Evolutionary conservation across 2,113 vertebrate species (phyloP), one percentile per base, ranked within the genome.

Genomic region (Anoplopoma fimbria): DNA sequence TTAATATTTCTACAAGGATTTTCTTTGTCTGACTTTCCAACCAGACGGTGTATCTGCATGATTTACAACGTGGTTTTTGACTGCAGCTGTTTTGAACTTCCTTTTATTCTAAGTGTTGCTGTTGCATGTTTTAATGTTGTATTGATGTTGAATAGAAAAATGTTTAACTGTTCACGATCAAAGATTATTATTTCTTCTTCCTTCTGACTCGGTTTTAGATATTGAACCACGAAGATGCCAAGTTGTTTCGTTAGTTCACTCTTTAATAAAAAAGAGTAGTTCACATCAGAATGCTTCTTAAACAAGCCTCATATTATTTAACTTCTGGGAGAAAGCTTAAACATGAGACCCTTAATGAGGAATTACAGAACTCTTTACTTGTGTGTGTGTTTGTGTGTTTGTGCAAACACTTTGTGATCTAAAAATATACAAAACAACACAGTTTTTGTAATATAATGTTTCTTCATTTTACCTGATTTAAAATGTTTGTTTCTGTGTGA

Each of bases 121-220:
- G 49, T 1, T 84, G 89, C 87, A 90, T 85, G 88, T 15, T 75
- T 88, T 25, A 40, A 47, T 83, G 78, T 85, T 29, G 25, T 75
- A 13, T 45, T 76, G 62, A 55, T 62, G 19, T 65, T 1, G 1
- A 31, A 34, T 5, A 6, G 63, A 60, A 51, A 72, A 14, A 3
- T 45, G 65, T 25, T 19, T 5, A 2, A 62, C 34, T 33, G n/a
- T 67, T 34, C 31, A 25, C 15, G 17, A 4, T 67, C 34, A 58
- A 71, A 77, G 51, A 12, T 53, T 25, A n/a, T 40, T 34, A 7
- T 23, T 68, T 75, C 23, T 45, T 51, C 42, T 40, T 64, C 17
- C 25, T 13, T 7, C 4, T 14, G 34, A 27, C 45, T 51, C 9
- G 2, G 34, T 38, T 55, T 72, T 51, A 23, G 17, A 47, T 38